phyloP scores from a whole-genome alignment of 2,888 invertebrate genomes.

The Oegoconia quadripuncta region DNA sequence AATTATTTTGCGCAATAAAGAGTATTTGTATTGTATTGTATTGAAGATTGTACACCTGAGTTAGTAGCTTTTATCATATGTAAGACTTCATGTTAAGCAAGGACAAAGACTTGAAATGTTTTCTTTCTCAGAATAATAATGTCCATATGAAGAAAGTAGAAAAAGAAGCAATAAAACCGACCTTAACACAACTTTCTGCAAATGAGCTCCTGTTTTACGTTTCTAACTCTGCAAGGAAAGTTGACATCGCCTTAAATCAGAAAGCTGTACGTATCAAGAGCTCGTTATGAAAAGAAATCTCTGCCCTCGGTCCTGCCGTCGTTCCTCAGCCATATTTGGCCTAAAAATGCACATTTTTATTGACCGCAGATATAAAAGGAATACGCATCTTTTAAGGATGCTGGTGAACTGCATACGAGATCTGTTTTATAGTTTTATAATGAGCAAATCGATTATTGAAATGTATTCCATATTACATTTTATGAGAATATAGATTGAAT shows the following conservation, averaged over 20 bases:
- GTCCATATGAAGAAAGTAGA: too few species aligned
- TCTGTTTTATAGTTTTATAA: conserved; percentile 33
- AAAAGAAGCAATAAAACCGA: too few species aligned
- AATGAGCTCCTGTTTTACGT: conserved; percentile 42
- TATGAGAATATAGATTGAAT: too few species aligned
- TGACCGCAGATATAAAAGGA: conserved; percentile 47
- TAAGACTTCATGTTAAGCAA: too few species aligned
- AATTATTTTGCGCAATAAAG: too few species aligned
- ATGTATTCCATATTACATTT: too few species aligned
- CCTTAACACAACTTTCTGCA: too few species aligned
- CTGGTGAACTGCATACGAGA: conserved; percentile 36
- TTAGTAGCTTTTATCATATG: too few species aligned
- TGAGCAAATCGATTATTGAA: conserved; percentile 20
- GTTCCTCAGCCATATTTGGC: conserved; percentile 51
- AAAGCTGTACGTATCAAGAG: conserved; percentile 28
- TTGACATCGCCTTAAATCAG: conserved; percentile 60
- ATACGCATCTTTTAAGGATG: conserved; percentile 49
- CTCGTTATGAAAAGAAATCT: conserved; percentile 70
- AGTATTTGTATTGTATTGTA: too few species aligned
- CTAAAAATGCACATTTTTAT: conserved; percentile 59
- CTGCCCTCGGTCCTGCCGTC: conserved; percentile 51
- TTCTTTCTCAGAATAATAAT: too few species aligned
- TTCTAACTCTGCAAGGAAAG: conserved; percentile 70
- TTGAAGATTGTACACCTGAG: too few species aligned
- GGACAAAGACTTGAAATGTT: too few species aligned